Evolutionary conservation across 2,797 vertebrate genomes (phyloP).

Genomic region (Catamblyrhynchus diadema): DNA sequence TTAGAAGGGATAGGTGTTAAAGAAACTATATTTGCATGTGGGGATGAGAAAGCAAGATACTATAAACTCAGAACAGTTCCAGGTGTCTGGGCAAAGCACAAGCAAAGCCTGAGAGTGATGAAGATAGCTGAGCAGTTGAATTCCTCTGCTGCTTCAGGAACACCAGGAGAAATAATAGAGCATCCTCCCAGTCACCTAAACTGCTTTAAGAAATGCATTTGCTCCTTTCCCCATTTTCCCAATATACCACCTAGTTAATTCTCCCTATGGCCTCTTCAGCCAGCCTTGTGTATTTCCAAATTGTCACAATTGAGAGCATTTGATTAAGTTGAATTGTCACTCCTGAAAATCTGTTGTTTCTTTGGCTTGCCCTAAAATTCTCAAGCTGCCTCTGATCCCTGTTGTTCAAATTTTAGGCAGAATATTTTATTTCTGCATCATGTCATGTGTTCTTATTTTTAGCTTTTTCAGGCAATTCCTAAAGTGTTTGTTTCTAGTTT

Average conservation of each 20-base stretch:
- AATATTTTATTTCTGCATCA: slow-evolving; percentile 9
- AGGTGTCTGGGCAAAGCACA: neutral
- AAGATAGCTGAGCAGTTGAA: neutral
- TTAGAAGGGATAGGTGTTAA: neutral
- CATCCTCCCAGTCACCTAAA: neutral
- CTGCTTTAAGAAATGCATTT: neutral
- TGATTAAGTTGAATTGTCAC: neutral
- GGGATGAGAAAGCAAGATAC: neutral
- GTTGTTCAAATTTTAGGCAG: slow-evolving; percentile 9
- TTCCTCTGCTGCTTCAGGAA: neutral
- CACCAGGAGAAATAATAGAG: neutral
- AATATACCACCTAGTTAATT: neutral
- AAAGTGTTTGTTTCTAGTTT: slow-evolving; percentile 47
- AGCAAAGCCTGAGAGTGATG: neutral
- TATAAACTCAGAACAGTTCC: neutral
- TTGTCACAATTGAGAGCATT: neutral
- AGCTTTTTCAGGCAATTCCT: slow-evolving; percentile 31
- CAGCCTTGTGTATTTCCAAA: neutral
- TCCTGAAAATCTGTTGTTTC: neutral
- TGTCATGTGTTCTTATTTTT: slow-evolving; percentile 39
- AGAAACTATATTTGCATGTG: neutral
- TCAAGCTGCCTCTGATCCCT: neutral
- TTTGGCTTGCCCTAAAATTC: neutral
- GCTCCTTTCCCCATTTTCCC: neutral
- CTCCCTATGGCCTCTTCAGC: neutral